A percentile compares a stretch with the other conserved stretches of the same genome.
Evolutionary conservation across 1,140 invertebrate species (phyloP).

Genomic region (Papilio dardanus): DNA sequence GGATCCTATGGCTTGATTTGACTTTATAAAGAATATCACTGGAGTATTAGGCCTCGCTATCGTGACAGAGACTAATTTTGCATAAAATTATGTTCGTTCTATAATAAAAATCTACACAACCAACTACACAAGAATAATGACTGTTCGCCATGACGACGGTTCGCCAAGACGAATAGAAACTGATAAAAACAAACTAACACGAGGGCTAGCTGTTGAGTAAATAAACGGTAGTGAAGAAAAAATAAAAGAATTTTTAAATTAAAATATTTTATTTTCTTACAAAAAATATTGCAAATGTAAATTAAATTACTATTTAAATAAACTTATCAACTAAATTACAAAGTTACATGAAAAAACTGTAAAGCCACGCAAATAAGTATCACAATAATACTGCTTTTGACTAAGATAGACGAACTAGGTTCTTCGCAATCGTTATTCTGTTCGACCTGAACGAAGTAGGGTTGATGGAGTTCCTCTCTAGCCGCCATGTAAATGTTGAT

Average conservation of each 20-base stretch:
- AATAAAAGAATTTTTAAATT: constrained; percentile 34
- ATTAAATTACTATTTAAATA: constrained; percentile 13
- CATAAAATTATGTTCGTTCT: no score
- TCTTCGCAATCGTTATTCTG: constrained; percentile 62
- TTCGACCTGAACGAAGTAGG: constrained; percentile 50
- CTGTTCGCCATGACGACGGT: no score
- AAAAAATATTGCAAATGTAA: constrained; percentile 25
- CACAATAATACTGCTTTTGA: constrained; percentile 63
- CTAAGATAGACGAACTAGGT: constrained; percentile 56
- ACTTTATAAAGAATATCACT: no score
- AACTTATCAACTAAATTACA: background rate
- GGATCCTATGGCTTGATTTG: no score
- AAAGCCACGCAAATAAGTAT: constrained; percentile 47
- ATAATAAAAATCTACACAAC: no score
- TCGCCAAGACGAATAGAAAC: no score
- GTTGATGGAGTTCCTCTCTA: constrained; percentile 49
- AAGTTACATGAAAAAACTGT: constrained; percentile 44
- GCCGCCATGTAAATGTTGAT: constrained; percentile 48
- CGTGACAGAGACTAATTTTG: no score
- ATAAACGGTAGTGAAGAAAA: no score
- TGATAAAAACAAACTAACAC: no score
- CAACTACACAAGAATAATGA: no score
- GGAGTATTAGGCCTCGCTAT: no score
- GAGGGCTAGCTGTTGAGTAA: no score
- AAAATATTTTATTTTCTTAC: constrained; percentile 13